Evolutionary conservation across 2,888 invertebrate species (phyloP).

Genomic region (Acheta domesticus): DNA sequence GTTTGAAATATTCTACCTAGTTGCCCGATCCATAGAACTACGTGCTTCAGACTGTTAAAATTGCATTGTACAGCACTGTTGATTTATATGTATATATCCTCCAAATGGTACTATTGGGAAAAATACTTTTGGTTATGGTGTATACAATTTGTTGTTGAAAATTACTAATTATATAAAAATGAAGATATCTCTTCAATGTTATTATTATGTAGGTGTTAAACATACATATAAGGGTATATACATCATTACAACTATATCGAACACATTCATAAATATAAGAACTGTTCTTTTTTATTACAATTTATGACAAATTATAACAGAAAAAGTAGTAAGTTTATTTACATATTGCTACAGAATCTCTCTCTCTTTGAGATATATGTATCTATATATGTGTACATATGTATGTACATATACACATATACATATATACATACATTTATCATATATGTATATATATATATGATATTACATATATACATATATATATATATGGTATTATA

Average conservation of each 20-base stretch:
- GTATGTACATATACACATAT: too few relatives aligned
- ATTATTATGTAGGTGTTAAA: conserved; percentile 18
- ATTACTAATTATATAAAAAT: background rate
- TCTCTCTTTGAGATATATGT: too few relatives aligned
- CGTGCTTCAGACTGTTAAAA: background rate
- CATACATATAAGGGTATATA: background rate
- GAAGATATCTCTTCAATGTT: conserved; percentile 9
- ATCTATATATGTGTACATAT: too few relatives aligned
- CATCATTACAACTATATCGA: conserved; percentile 18
- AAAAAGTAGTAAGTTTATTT: conserved; percentile 2
- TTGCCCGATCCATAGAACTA: conserved; percentile 7
- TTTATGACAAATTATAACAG: background rate
- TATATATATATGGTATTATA: too few relatives aligned
- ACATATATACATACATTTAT: too few relatives aligned
- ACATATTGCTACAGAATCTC: background rate
- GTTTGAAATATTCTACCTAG: conserved; percentile 8
- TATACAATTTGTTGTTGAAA: conserved; percentile 10
- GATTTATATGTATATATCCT: conserved; percentile 7
- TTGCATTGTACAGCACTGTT: background rate
- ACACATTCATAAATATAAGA: conserved; percentile 18
- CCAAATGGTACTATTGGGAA: conserved; percentile 1
- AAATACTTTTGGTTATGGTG: conserved; percentile 1
- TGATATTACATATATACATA: too few relatives aligned
- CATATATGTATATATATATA: too few relatives aligned
- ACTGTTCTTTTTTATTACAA: background rate